A percentile compares a stretch with the other conserved stretches of the same genome.
Evolutionary conservation across 2,888 invertebrate genomes (phyloP).

Genomic region (Epinotia ramella): DNA sequence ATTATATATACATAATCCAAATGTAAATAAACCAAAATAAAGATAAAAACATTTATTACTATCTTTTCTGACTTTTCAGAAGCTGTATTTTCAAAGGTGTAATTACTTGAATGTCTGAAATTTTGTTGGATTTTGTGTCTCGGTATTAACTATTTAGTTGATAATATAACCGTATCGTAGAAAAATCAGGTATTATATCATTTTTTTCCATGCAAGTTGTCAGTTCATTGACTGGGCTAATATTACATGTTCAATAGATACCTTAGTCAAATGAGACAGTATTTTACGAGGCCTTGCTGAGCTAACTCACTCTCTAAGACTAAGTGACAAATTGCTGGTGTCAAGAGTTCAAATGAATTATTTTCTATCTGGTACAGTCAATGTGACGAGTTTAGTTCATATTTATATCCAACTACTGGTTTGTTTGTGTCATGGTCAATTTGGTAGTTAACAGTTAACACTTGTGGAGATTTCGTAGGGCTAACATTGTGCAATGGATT

Average conservation of each 20-base stretch:
- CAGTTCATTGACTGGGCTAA: too few species aligned
- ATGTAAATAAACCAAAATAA: too few species aligned
- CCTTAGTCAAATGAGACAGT: background rate
- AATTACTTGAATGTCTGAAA: too few species aligned
- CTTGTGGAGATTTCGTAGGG: constrained; percentile 6
- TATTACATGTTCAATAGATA: background rate
- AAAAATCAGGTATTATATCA: too few species aligned
- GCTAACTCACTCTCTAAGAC: constrained; percentile 49
- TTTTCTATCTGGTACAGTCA: constrained; percentile 47
- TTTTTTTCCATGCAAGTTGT: too few species aligned
- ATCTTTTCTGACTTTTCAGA: too few species aligned
- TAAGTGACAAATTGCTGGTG: constrained; percentile 55
- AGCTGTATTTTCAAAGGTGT: too few species aligned
- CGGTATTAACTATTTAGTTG: too few species aligned
- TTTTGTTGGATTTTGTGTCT: too few species aligned
- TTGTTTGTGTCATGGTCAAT: constrained; percentile 21
- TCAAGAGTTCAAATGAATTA: constrained; percentile 63
- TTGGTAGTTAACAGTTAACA: constrained; percentile 3
- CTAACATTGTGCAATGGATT: constrained; percentile 1
- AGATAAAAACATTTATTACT: too few species aligned
- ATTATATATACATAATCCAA: too few species aligned
- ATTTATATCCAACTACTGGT: constrained; percentile 14
- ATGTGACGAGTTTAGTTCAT: constrained; percentile 45
- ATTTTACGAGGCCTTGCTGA: constrained; percentile 45
- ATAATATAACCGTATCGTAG: too few species aligned